Conservation (phyloP, 2,797 vertebrate genomes). For the Lagorchestes hirsutus region DNA sequence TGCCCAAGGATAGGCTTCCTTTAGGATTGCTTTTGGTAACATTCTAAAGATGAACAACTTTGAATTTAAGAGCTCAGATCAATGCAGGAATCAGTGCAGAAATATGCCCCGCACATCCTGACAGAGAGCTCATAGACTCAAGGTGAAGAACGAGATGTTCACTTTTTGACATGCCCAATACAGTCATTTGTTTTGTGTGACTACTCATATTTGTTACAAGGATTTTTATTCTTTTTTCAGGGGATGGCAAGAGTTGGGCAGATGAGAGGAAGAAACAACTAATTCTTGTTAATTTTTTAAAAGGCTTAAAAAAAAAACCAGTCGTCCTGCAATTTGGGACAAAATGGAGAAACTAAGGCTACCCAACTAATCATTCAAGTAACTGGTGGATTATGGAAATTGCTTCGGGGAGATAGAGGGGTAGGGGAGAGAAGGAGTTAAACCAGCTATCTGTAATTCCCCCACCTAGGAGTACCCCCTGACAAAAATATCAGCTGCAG, state of each 20-base stretch:
- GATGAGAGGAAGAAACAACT: background rate
- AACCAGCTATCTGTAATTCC: background rate
- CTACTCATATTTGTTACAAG: background rate
- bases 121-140: background rate
- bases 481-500: background rate
- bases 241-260: background rate
- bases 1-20: background rate
- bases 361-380: background rate
- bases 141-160: background rate
- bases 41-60: background rate
- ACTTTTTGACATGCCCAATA: background rate
- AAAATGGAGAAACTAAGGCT: background rate
- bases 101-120: background rate
- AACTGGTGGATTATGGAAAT: background rate
- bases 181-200: background rate
- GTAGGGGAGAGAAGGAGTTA: background rate
- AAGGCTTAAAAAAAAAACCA: background rate
- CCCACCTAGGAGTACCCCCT: constrained; percentile 13
- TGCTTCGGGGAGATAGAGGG: background rate
- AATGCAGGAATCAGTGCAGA: background rate
- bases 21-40: background rate
- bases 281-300: background rate
- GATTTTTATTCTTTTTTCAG: background rate
- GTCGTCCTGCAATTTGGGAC: background rate
- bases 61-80: background rate